phyloP scores from a whole-genome alignment of 2,113 vertebrate species.

The Anhinga anhinga region DNA sequence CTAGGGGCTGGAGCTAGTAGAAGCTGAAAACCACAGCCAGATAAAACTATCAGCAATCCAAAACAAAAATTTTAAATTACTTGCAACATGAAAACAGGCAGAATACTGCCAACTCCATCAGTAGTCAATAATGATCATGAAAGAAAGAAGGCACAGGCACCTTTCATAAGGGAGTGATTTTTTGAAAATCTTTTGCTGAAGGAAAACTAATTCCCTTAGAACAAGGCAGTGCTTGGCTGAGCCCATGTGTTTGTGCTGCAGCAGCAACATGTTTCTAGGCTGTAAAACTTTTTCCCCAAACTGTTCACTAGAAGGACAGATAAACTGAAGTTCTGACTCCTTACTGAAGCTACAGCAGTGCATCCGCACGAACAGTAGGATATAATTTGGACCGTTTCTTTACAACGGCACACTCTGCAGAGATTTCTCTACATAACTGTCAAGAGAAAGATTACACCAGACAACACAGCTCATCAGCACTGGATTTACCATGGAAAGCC shows the following conservation, averaged over 20 bases:
- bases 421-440: background rate
- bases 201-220: background rate
- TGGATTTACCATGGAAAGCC: background rate
- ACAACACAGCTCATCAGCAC: background rate
- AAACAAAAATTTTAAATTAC: background rate
- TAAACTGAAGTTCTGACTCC: background rate
- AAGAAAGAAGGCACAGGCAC: background rate
- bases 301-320: background rate
- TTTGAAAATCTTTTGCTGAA: background rate
- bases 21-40: background rate
- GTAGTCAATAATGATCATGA: background rate
- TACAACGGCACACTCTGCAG: background rate
- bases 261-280: background rate
- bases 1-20: background rate
- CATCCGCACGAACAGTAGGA: background rate
- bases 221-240: background rate
- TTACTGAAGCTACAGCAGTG: background rate
- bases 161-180: background rate
- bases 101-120: background rate
- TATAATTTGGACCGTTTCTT: background rate
- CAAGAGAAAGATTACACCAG: background rate
- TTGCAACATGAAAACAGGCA: background rate
- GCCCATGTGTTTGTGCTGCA: background rate
- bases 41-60: background rate
- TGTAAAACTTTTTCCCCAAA: background rate